These are phyloP conservation scores for Zoanthus solanderi DNA, from an alignment of 92 coral and sea anemone species.

Conservation along the genomic window DNA sequence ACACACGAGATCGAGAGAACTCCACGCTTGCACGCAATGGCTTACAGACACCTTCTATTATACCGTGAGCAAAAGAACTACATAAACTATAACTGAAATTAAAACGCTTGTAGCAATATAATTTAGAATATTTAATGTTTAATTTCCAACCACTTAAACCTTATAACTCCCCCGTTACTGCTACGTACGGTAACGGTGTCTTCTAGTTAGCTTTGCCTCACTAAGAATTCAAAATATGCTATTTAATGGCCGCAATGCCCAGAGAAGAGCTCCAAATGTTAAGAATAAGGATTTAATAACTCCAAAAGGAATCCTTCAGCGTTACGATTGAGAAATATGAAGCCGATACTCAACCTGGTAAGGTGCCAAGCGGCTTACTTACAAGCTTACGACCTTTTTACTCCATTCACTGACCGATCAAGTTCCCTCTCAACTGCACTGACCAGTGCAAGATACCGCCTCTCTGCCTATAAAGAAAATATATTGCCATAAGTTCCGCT, in stretches of 20 bases:
- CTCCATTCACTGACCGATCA: constrained; percentile 87
- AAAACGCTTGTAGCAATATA: constrained; percentile 32
- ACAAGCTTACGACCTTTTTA: constrained; percentile 73
- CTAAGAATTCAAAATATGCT: constrained; percentile 42
- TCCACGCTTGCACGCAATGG: constrained; percentile 44
- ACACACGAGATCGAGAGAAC: constrained; percentile 19
- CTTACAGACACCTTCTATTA: not conserved
- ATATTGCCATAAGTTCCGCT: constrained; percentile 60
- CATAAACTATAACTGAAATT: constrained; percentile 14
- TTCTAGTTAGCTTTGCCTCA: constrained; percentile 17
- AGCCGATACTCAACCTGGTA: constrained; percentile 51
- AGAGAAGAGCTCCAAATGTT: not conserved
- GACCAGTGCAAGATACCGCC: constrained; percentile 51
- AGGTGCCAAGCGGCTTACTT: constrained; percentile 82
- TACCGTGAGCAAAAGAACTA: not conserved
- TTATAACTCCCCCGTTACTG: constrained; percentile 39
- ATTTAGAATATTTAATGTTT: constrained; percentile 39
- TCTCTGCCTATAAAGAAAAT: constrained; percentile 45
- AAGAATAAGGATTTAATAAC: not conserved
- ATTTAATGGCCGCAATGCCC: constrained; percentile 17
- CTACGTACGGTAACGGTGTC: constrained; percentile 44
- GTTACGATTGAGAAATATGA: constrained; percentile 13
- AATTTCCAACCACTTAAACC: constrained; percentile 45
- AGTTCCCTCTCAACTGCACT: constrained; percentile 61
- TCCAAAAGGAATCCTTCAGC: constrained; percentile 11